Conservation (phyloP, 2,113 vertebrate species). For the Caretta caretta region DNA sequence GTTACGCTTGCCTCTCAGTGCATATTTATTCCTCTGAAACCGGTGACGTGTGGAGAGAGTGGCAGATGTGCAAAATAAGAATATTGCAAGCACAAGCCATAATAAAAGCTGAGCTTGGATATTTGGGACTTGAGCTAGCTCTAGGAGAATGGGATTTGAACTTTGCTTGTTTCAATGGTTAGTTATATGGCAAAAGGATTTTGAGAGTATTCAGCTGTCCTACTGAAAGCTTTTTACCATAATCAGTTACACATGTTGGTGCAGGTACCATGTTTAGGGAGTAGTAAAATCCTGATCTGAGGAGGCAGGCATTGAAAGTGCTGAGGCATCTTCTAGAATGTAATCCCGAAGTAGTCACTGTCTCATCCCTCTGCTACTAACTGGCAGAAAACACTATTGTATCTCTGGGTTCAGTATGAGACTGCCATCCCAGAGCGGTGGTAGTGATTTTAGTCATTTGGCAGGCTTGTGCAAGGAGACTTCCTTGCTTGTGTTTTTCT, state of each 20-base stretch:
- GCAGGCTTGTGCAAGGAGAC: not conserved
- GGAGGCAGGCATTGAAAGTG: not conserved
- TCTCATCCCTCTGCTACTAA: not conserved
- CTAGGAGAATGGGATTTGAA: fast-evolving
- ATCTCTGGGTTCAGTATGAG: not conserved
- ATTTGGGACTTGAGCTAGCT: not conserved
- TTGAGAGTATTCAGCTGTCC: not conserved
- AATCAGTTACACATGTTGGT: not conserved
- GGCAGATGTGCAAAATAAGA: not conserved
- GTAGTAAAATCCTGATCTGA: not conserved
- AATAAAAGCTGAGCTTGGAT: not conserved
- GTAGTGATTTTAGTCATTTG: not conserved
- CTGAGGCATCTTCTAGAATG: fast-evolving
- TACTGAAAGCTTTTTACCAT: fast-evolving
- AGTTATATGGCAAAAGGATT: not conserved
- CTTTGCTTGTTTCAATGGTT: fast-evolving
- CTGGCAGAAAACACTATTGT: not conserved
- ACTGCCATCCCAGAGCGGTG: fast-evolving
- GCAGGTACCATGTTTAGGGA: fast-evolving
- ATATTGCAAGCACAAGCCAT: not conserved
- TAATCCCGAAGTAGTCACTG: not conserved
- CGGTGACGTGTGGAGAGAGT: not conserved
- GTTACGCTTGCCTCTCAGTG: not conserved
- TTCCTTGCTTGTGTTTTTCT: not conserved
- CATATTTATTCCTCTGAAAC: not conserved